Conservation (phyloP, 2,797 vertebrate genomes). For the Sternarchorhynchus goeldii region DNA sequence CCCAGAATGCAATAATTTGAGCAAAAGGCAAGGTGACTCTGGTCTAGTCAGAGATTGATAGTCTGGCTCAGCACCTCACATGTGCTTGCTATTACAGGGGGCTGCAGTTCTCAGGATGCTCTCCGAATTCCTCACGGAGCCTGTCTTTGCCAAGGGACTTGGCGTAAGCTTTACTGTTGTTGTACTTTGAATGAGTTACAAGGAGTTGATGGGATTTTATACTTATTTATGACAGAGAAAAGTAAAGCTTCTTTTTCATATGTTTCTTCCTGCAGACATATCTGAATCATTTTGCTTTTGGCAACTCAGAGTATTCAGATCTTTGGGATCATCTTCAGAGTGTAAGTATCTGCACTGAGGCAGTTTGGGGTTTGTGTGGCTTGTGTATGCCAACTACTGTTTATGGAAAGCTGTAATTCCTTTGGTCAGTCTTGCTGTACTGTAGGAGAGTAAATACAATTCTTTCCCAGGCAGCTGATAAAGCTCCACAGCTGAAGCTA, state of each 20-base stretch:
- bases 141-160: conserved; percentile 82
- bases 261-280: conserved; percentile 79
- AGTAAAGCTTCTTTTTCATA: neutral
- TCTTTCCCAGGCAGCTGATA: conserved; percentile 72
- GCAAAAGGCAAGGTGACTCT: neutral
- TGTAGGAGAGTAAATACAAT: neutral
- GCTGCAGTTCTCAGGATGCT: conserved; percentile 91
- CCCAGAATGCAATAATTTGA: neutral
- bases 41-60: neutral
- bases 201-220: neutral
- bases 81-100: conserved; percentile 75
- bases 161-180: conserved; percentile 75
- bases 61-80: conserved; percentile 5
- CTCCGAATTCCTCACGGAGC: conserved; percentile 85
- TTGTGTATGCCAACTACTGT: neutral
- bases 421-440: neutral
- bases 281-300: conserved; percentile 79
- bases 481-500: neutral
- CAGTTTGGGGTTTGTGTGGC: neutral
- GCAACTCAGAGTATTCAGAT: conserved; percentile 79
- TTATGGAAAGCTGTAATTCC: neutral
- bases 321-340: conserved; percentile 88
- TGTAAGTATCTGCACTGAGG: conserved; percentile 57
- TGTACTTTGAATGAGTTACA: neutral
- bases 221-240: neutral